Base-by-base conservation (phyloP, 2,797 vertebrate genomes). In the Hoplostethus atlanticus region DNA sequence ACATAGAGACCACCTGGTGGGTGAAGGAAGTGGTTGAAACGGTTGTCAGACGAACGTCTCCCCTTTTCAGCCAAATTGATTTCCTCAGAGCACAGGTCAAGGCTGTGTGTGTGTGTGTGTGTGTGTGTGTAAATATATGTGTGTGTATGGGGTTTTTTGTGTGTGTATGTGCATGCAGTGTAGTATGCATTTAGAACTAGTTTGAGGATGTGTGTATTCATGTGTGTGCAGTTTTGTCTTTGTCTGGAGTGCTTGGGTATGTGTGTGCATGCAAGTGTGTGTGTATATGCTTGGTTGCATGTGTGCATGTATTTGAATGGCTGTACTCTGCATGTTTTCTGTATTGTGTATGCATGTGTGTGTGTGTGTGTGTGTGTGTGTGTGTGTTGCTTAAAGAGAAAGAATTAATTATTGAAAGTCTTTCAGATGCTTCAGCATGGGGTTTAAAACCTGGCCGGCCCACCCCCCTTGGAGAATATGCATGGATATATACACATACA, bases 371-470 rank as follows among this genome's bases (percentile, higher is more conserved):
- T 60, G 38, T 44, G 17, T 28, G 25, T 25, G 16, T 58, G 46
- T 57, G 28, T 57, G 36, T n/a, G 28, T 57, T n/a, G 21, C 21
- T 21, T 1, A 21, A 34, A 2, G 53, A 47, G 30, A 76, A 59
- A n/a, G 48, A 50, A 74, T 90, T 48, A 84, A 87, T 87, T 82
- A 89, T 87, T 87, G 60, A 90, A 80, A 36, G 53, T 62, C 70
- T 71, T 60, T 86, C 36, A 71, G 63, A 69, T 30, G 64, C 57
- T 80, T 67, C 40, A 68, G 61, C 38, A 28, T 9, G 2, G 12
- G 40, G 67, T 81, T 67, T 75, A 74, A 66, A 79, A 52, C 25
- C n/a, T 16, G 38, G 15, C 4, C 25, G 13, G 7, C 46, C 51
- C 63, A 8, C 9, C 68, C 67, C 68, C 56, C 52, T 44, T 12